Evolutionary conservation across 2,888 invertebrate species (phyloP).

Genomic region (Polydrusus cervinus): DNA sequence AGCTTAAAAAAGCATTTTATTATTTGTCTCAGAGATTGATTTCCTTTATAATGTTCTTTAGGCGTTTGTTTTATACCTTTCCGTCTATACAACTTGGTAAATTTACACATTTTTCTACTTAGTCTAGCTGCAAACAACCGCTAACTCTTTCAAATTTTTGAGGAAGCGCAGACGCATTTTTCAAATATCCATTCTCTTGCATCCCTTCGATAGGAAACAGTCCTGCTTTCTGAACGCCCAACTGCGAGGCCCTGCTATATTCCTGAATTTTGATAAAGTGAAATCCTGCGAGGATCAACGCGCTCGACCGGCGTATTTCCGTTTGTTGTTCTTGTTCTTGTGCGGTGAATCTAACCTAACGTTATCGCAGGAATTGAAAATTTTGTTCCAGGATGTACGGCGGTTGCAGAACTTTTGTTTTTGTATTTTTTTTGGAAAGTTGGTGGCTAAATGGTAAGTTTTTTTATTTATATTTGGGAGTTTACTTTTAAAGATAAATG

Average conservation of each 20-base stretch:
- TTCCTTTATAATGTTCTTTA: too few relatives aligned
- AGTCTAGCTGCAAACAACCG: neutral
- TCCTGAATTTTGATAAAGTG: slow-evolving; percentile 16
- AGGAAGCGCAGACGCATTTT: slow-evolving; percentile 51
- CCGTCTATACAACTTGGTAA: too few relatives aligned
- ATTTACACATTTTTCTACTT: slow-evolving; percentile 30
- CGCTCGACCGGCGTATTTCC: slow-evolving; percentile 19
- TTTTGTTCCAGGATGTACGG: neutral
- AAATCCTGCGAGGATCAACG: slow-evolving; percentile 4
- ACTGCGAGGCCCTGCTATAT: slow-evolving; percentile 7
- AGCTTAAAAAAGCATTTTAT: too few relatives aligned
- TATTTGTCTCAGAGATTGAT: too few relatives aligned
- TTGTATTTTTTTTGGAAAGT: neutral
- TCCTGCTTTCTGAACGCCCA: slow-evolving; percentile 39
- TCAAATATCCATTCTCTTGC: slow-evolving; percentile 30
- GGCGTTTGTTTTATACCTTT: too few relatives aligned
- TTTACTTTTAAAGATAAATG: too few relatives aligned
- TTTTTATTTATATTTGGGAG: neutral
- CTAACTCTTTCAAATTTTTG: slow-evolving; percentile 33
- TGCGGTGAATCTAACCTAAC: slow-evolving; percentile 10
- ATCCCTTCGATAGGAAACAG: slow-evolving; percentile 40
- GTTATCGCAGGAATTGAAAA: neutral
- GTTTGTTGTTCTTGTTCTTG: slow-evolving; percentile 13
- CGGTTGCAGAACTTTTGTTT: neutral
- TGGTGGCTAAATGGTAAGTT: slow-evolving; percentile 7